phyloP scores from a whole-genome alignment of 2,888 invertebrate species.

The Lottia gigantea region DNA sequence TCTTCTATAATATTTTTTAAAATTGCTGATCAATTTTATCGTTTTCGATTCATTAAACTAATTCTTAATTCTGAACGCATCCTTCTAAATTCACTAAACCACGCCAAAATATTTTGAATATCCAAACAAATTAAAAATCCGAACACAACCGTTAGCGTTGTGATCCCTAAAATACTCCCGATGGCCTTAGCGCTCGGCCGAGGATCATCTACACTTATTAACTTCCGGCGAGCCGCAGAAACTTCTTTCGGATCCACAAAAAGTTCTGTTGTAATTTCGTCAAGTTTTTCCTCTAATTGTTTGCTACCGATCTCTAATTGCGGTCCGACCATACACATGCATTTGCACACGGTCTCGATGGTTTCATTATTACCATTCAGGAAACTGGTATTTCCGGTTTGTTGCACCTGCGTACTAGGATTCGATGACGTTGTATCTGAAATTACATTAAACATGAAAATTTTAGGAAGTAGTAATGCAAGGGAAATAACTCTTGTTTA shows the following conservation, averaged over 20 bases:
- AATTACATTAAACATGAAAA: too few species aligned
- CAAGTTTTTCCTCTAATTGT: not conserved
- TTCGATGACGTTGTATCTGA: not conserved
- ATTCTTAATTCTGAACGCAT: too few species aligned
- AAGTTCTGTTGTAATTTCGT: not conserved
- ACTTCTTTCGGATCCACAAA: not conserved
- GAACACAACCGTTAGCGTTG: not conserved
- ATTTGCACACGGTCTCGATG: too few species aligned
- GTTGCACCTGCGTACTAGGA: not conserved
- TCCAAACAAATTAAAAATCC: not conserved
- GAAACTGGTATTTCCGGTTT: not conserved
- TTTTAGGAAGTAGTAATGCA: too few species aligned
- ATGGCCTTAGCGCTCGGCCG: not conserved
- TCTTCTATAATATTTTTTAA: too few species aligned
- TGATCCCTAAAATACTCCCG: not conserved
- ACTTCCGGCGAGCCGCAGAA: not conserved
- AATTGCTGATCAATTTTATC: too few species aligned
- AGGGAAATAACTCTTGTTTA: too few species aligned
- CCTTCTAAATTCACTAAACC: not conserved
- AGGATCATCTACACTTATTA: not conserved
- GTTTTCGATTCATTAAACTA: too few species aligned
- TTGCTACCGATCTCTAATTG: not conserved
- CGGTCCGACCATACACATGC: too few species aligned
- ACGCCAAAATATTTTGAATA: not conserved
- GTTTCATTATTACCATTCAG: too few species aligned